These are phyloP conservation scores for Nerophis ophidion DNA, from an alignment of 2,113 vertebrate genomes.

Conservation along the genomic window DNA sequence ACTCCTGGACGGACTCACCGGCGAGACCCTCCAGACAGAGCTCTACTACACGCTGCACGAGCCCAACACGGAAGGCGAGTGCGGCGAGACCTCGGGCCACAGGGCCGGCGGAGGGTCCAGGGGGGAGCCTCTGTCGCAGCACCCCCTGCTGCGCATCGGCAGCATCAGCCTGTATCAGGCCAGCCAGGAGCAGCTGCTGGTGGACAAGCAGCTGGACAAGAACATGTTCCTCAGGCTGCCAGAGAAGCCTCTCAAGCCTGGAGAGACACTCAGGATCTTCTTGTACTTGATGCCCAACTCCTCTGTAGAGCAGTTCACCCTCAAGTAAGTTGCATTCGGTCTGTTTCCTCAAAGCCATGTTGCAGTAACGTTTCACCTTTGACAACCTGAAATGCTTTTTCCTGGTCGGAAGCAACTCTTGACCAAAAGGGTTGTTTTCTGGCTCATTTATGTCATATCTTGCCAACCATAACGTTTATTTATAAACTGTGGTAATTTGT, in stretches of 20 bases:
- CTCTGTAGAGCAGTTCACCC: constrained; percentile 88
- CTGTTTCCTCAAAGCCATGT: constrained; percentile 9
- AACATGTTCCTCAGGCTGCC: constrained; percentile 91
- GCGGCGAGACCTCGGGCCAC: constrained; percentile 68
- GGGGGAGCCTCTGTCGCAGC: constrained; percentile 82
- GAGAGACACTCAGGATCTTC: constrained; percentile 84
- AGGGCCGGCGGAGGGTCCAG: constrained; percentile 51
- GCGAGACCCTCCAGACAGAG: constrained; percentile 83
- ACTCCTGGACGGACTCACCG: constrained; percentile 71
- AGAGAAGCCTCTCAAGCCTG: constrained; percentile 84
- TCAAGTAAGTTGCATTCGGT: constrained; percentile 77
- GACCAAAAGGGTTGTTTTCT: too few species aligned
- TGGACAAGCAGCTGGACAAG: constrained; percentile 86
- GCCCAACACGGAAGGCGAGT: constrained; percentile 75
- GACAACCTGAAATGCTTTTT: too few species aligned
- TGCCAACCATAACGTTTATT: too few species aligned
- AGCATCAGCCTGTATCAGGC: constrained; percentile 91
- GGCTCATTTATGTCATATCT: too few species aligned
- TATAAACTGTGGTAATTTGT: too few species aligned
- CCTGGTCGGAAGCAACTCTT: too few species aligned
- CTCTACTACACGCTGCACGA: constrained; percentile 91
- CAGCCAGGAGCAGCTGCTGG: constrained; percentile 72
- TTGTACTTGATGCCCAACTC: constrained; percentile 91
- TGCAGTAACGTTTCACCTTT: neutral
- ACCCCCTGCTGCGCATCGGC: constrained; percentile 90